Base-by-base conservation (phyloP, 2,797 vertebrate species). In the Gymnodraco acuticeps region DNA sequence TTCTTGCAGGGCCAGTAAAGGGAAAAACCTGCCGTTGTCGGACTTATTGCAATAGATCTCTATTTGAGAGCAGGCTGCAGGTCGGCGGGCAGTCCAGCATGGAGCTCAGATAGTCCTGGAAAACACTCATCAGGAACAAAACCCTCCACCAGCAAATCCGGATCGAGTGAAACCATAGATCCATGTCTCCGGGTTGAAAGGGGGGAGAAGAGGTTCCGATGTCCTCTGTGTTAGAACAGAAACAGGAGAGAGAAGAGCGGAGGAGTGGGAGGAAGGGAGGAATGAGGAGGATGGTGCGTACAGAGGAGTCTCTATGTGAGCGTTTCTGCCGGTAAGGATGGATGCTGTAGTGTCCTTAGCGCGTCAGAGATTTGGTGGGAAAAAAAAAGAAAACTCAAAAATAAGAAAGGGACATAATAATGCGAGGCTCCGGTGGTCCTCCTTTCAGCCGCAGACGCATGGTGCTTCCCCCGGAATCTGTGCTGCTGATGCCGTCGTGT, bases 41-140 rank as follows among this genome's bases (percentile, higher is more conserved):
- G 96, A 97, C 91, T 97, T 97, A 95, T 97, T 97, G 95, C 98
- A 99, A 91, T 94, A 95, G 95, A 99, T 98, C 92, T 99, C 97
- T 84, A 95, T 97, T 92, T 95, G 96, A 92, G 96, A 98, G 95
- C 98, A 99, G 95, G 95, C 95, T 96, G 95, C 98, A 99, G 95
- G 97, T 97, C 89, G 96, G 97, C 85, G 97, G 97, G 95, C 98
- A 99, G 95, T 97, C 97, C 95, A 97, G 95, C 94, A 96, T 96
- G 80, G 97, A 98, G 92, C 96, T 95, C 94, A 96, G 94, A 93
- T 96, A 97, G 96, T 97, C 96, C 94, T 96, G 96, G 94, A 97
- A 96, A 92, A 97, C 85, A 96, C 96, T 96, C 92, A 97, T 96
- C 75, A 99, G 95, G 92, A 97, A 96, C 94, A 98, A 95, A 94